A percentile compares a stretch with the other conserved stretches of the same genome.
Conservation (phyloP, 1,140 invertebrate genomes). For the Trichogramma pretiosum region DNA sequence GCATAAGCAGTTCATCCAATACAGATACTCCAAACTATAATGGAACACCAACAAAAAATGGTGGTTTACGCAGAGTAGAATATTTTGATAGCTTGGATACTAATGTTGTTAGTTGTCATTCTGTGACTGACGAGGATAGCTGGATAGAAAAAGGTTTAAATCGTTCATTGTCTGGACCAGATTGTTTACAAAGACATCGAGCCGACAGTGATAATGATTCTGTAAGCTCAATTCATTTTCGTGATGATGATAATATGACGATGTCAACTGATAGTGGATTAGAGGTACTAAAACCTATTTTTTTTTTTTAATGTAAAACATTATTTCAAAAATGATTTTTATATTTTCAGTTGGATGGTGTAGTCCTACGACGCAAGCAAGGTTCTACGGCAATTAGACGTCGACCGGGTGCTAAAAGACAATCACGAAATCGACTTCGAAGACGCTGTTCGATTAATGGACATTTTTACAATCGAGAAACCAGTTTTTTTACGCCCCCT, state of each 20-base stretch:
- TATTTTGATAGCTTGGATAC: conserved; percentile 42
- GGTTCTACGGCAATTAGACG: conserved; percentile 63
- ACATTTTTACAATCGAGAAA: conserved; percentile 81
- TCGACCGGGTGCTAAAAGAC: conserved; percentile 56
- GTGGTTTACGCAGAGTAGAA: conserved; percentile 36
- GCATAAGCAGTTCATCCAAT: conserved; percentile 38
- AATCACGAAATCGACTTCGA: conserved; percentile 60
- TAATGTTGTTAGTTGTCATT: conserved; percentile 39
- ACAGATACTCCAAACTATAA: conserved; percentile 40
- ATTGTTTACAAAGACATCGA: conserved; percentile 50
- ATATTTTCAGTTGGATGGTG: conserved; percentile 33
- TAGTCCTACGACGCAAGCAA: conserved; percentile 39
- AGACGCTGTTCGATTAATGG: conserved; percentile 80
- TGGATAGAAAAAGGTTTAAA: conserved; percentile 51
- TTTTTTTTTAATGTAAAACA: background rate
- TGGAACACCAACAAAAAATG: conserved; percentile 36
- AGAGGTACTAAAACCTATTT: conserved; percentile 32
- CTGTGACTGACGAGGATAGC: conserved; percentile 41
- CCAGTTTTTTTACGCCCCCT: conserved; percentile 78
- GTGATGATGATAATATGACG: conserved; percentile 44
- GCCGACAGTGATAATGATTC: conserved; percentile 42
- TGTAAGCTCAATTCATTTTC: conserved; percentile 39
- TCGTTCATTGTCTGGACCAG: conserved; percentile 61
- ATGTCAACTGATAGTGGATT: conserved; percentile 44
- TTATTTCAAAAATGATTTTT: background rate